Percentiles rank a stretch among this genome's conserved stretches.
Evolutionary conservation across 2,113 vertebrate genomes (phyloP).

Genomic region (Marmota monax): DNA sequence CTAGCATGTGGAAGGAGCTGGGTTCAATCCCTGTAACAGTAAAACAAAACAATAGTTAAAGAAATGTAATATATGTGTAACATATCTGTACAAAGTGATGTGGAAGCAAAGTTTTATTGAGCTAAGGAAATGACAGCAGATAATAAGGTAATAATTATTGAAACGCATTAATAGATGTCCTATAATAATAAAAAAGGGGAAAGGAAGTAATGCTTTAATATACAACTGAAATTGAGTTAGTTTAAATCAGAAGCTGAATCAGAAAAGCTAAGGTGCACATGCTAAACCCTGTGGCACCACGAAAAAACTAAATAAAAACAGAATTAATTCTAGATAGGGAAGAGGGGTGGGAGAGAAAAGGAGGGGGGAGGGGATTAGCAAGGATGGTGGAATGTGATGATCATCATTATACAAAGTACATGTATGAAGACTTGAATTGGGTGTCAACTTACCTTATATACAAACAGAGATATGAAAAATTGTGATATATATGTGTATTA

Average conservation of each 20-base stretch:
- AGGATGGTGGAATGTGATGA: too few relatives aligned
- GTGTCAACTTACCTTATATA: too few relatives aligned
- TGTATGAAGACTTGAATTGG: too few relatives aligned
- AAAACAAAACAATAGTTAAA: too few relatives aligned
- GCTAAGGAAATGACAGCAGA: slow-evolving; percentile 6
- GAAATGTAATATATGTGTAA: background rate
- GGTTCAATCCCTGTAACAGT: too few relatives aligned
- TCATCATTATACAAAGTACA: too few relatives aligned
- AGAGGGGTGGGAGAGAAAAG: too few relatives aligned
- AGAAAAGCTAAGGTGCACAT: slow-evolving; percentile 3
- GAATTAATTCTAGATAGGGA: too few relatives aligned
- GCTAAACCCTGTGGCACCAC: background rate
- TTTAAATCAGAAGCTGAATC: slow-evolving; percentile 44
- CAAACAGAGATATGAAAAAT: too few relatives aligned
- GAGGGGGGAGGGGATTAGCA: too few relatives aligned
- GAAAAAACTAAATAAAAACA: background rate
- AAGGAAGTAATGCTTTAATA: background rate
- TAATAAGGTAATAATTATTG: background rate
- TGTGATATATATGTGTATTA: too few relatives aligned
- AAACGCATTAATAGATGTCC: background rate
- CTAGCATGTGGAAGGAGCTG: too few relatives aligned
- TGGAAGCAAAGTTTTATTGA: background rate
- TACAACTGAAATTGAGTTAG: background rate
- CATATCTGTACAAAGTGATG: background rate
- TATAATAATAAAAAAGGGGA: background rate